Base-by-base conservation (phyloP, 1,140 invertebrate genomes). In the Drosophila grimshawi region DNA sequence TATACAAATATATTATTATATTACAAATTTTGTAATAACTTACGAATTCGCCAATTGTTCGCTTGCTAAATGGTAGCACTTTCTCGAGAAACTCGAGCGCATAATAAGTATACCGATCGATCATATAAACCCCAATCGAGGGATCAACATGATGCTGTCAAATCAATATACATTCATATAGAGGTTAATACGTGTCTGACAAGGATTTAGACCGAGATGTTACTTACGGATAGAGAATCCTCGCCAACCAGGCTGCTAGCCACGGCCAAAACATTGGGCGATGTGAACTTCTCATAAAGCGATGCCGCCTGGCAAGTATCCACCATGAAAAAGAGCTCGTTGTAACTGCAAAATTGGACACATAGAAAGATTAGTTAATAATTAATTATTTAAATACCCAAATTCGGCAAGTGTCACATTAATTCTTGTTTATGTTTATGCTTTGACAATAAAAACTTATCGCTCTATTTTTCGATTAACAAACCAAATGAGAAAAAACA, bases 301-400 rank as follows among this genome's bases (percentile, higher is more conserved):
- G 98, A 99, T 60, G 98, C 98, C 27, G 98, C 98, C 94, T 99
- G 99, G 90, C 99, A 99, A 32, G 99, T 99, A 92, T 99, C 99
- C 72, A 99, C 98, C 94, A 99, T 99, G 86, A 99, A 98, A 75
- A 99, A 97, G 75, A 99, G 96, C 93, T 99, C 98, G 94, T 99
- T 97, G 92, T 99, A 99, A 70, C 97, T 97, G 91, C 94, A 59
- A 43, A 5, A 10, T 43, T 1, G 4, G 4, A 37, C 7, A 37
- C 5, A 37, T 37, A 37, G 0, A 2, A 7, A 5, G 4, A 11
- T 94, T 81, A 2, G 4, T 3, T 4, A 7, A 57, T 33, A 33
- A 1, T 19, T 19, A 19, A 19, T 19, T 19, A 19, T 19, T 19
- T 19, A 19, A 19, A 19, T 19, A 19, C 19, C 19, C 19, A 19